Percentiles rank a stretch among this genome's conserved stretches.
These are phyloP conservation scores for Tubulanus polymorphus DNA, from an alignment of 2,888 invertebrate species.

Conservation along the genomic window DNA sequence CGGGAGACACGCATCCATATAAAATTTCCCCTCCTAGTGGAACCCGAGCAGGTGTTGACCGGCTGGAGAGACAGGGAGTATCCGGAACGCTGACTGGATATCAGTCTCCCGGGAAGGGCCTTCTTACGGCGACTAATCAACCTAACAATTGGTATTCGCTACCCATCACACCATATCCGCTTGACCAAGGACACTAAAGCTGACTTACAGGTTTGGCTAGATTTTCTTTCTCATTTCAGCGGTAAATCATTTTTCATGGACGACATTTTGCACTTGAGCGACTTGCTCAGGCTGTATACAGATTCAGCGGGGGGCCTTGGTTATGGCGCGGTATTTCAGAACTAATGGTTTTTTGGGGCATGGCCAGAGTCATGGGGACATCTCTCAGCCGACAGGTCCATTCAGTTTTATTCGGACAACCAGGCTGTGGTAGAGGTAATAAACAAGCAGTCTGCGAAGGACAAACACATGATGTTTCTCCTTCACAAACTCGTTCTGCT, in stretches of 20 bases:
- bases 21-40: slow-evolving; percentile 7
- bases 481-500: no score
- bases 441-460: slow-evolving; percentile 1
- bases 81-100: slow-evolving; percentile 13
- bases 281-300: no score
- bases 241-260: slow-evolving; percentile 1
- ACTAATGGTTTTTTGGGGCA: slow-evolving; percentile 6
- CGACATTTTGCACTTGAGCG: no score
- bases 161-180: no score
- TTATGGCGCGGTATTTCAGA: no score
- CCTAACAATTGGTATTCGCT: slow-evolving; percentile 2
- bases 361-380: no score
- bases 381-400: neutral
- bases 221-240: slow-evolving; percentile 4
- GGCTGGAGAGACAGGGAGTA: slow-evolving; percentile 14
- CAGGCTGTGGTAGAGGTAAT: slow-evolving; percentile 4
- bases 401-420: slow-evolving; percentile 6
- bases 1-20: slow-evolving; percentile 13
- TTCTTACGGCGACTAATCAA: slow-evolving; percentile 6
- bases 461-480: no score
- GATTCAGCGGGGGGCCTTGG: slow-evolving; percentile 6
- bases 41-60: slow-evolving; percentile 17
- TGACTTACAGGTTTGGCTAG: slow-evolving; percentile 2
- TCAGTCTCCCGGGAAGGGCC: slow-evolving; percentile 14
- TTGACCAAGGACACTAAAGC: slow-evolving; percentile 3